phyloP scores from a whole-genome alignment of 2,797 vertebrate genomes.

The Enteromius argenteus region DNA sequence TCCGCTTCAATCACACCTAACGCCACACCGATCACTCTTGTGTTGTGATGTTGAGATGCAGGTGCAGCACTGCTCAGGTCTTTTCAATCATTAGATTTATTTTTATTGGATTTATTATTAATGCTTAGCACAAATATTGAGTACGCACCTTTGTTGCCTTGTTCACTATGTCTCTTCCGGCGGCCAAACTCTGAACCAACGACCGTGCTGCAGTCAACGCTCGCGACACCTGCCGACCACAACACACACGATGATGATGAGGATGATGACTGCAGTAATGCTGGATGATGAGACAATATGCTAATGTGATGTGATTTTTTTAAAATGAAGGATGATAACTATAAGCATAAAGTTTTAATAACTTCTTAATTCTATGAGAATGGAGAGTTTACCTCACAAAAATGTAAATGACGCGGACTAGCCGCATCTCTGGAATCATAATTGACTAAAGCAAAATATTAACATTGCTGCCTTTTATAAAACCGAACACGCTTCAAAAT shows the following conservation, averaged over 20 bases:
- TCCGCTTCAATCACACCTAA: background rate
- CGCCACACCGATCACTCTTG: background rate
- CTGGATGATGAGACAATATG: background rate
- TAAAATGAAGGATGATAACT: background rate
- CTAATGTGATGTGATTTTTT: background rate
- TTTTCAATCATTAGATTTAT: background rate
- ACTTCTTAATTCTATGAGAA: background rate
- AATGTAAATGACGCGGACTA: background rate
- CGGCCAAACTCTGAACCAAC: slow-evolving; percentile 84
- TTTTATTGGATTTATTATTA: background rate
- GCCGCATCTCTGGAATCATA: too few relatives aligned
- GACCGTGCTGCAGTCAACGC: slow-evolving; percentile 86
- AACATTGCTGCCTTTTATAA: background rate
- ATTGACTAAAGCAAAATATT: too few relatives aligned
- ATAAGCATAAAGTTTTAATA: background rate
- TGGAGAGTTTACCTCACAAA: background rate
- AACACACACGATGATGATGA: background rate
- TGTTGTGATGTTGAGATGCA: background rate
- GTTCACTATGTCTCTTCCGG: slow-evolving; percentile 84
- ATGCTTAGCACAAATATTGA: background rate
- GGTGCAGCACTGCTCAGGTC: background rate
- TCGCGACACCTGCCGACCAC: slow-evolving; percentile 78
- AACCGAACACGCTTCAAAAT: too few relatives aligned
- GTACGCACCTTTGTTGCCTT: slow-evolving; percentile 84
- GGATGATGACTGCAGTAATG: too few relatives aligned